Evolutionary conservation across 1,140 invertebrate species (phyloP), one percentile per base, ranked within the genome.

Genomic region (Anthonomus grandis): DNA sequence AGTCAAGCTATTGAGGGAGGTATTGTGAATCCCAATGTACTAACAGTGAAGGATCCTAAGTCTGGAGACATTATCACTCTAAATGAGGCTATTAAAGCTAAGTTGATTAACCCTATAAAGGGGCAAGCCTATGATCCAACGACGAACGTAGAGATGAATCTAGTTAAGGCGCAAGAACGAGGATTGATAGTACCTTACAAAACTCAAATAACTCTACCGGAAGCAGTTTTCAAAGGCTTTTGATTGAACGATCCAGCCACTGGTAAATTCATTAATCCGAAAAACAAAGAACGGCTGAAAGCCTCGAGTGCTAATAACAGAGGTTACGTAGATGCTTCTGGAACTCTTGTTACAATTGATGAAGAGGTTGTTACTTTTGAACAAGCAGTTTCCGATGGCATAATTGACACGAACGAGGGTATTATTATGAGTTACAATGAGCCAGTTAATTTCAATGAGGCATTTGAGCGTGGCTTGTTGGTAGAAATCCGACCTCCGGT

Each of bases 181-280:
- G 90, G 91, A 27, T 70, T 93, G n/a, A 81, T 93, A 52, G 78
- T 93, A 5, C 86, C 87, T 4, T 85, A 87, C 27, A 90, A 91
- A 73, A 82, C 84, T 22, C 89, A 87, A 71, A 84, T 91, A 61
- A 90, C 89, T 31, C 76, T 95, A 12, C 86, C 89, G 1, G 90
- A 94, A 73, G 90, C 90, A 1, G 83, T 95, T 6, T 89, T 87
- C 64, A 89, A 90, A 75, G 90, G 91, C n/a, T 83, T 89, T 48
- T 89, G n/a, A n/a, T n/a, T n/a, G n/a, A n/a, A 91, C 63, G 83
- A 86, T 72, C 83, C 85, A 1, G 79, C 82, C 49, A 85, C 83
- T 9, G 87, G 87, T 17, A 82, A 84, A 59, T 86, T 90, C 64
- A 81, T 82, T 6, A 82, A 82, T 70, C 80, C 83, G 6, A 81